phyloP scores from a whole-genome alignment of 2,888 invertebrate genomes.

The Drosophila borealis region DNA sequence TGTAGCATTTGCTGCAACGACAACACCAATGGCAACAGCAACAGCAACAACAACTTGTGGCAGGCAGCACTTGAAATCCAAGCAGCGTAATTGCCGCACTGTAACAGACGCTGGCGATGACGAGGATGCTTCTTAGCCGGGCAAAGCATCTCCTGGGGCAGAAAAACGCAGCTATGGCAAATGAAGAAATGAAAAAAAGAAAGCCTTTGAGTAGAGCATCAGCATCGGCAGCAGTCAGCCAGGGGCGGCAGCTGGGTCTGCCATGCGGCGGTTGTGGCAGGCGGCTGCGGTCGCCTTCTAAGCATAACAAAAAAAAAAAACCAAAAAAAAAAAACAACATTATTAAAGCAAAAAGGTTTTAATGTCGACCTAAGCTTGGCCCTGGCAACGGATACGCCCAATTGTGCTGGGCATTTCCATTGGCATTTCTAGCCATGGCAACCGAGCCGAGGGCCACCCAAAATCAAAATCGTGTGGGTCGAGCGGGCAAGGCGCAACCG shows the following conservation, averaged over 20 bases:
- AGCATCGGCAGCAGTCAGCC: neutral
- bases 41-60: slow-evolving; percentile 44
- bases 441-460: slow-evolving; percentile 27
- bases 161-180: slow-evolving; percentile 31
- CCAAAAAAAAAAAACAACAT: slow-evolving; percentile 54
- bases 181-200: slow-evolving; percentile 22
- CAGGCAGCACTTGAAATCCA: slow-evolving; percentile 66
- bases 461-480: neutral
- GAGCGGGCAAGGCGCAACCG: neutral
- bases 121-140: slow-evolving; percentile 68
- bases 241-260: neutral
- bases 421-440: slow-evolving; percentile 70
- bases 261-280: slow-evolving; percentile 6
- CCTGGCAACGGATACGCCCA: slow-evolving; percentile 44
- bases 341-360: slow-evolving; percentile 69
- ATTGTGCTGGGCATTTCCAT: slow-evolving; percentile 31
- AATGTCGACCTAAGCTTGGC: slow-evolving; percentile 67
- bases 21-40: slow-evolving; percentile 19
- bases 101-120: slow-evolving; percentile 37
- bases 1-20: slow-evolving; percentile 39
- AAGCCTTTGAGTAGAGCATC: slow-evolving; percentile 47
- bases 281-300: slow-evolving; percentile 33
- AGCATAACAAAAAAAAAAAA: slow-evolving; percentile 46
- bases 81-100: slow-evolving; percentile 70
- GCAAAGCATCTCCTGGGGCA: slow-evolving; percentile 59